A percentile compares a stretch with the other conserved stretches of the same genome.
phyloP scores from a whole-genome alignment of 2,797 vertebrate species.

The Enteromius viviparus region DNA sequence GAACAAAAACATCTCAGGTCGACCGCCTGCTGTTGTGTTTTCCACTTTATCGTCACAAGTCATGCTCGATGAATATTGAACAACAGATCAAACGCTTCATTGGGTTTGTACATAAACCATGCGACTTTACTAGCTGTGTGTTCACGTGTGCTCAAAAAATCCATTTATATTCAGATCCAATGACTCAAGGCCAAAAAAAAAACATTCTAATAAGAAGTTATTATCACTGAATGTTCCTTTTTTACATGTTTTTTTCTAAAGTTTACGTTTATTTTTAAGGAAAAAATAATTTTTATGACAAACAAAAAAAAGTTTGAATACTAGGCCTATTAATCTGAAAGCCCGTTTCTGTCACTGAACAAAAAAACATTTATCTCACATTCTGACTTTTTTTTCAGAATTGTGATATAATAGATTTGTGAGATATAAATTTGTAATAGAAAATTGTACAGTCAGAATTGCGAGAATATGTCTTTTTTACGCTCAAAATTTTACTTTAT shows the following conservation, averaged over 20 bases:
- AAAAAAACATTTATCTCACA: too few species aligned
- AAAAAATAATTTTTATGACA: not conserved
- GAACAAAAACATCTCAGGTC: slow-evolving; percentile 19
- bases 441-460: too few species aligned
- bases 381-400: too few species aligned
- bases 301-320: not conserved
- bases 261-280: too few species aligned
- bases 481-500: too few species aligned
- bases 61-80: not conserved
- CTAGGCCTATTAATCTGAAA: too few species aligned
- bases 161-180: not conserved
- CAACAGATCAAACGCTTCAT: not conserved
- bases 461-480: too few species aligned
- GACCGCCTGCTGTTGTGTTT: not conserved
- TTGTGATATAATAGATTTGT: too few species aligned
- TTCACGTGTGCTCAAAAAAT: not conserved
- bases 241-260: not conserved
- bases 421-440: too few species aligned
- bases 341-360: too few species aligned
- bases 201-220: not conserved
- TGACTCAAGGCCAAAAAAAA: not conserved
- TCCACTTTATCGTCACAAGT: not conserved
- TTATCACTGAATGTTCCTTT: not conserved
- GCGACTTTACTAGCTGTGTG: not conserved
- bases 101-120: not conserved